These are phyloP conservation scores for Agapetus fuscipes DNA, from an alignment of 2,888 invertebrate species.

Conservation along the genomic window DNA sequence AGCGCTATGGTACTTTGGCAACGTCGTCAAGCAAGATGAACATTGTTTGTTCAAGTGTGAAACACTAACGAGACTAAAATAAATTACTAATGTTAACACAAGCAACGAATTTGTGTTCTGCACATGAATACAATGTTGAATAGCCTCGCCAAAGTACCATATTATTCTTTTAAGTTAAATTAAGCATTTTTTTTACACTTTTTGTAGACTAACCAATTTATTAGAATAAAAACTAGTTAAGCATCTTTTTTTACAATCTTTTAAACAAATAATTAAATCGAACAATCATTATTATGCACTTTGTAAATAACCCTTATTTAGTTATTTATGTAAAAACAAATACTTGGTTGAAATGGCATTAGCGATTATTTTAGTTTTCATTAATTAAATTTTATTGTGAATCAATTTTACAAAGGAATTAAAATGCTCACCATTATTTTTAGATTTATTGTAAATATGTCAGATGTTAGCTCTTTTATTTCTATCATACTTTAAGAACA, in stretches of 20 bases:
- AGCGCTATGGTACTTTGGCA: constrained; percentile 18
- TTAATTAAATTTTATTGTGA: background rate
- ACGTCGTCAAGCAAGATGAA: constrained; percentile 15
- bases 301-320: constrained; percentile 20
- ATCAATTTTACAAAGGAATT: constrained; percentile 14
- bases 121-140: constrained; percentile 15
- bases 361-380: constrained; percentile 3
- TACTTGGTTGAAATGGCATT: background rate
- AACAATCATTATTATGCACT: constrained; percentile 15
- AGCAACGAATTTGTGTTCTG: constrained; percentile 2
- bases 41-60: constrained; percentile 17
- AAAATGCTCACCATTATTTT: constrained; percentile 28
- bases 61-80: background rate
- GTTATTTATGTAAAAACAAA: constrained; percentile 29
- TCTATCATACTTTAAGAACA: no score
- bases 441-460: constrained; percentile 34
- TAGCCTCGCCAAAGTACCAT: constrained; percentile 20
- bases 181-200: constrained; percentile 8
- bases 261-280: background rate
- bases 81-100: background rate
- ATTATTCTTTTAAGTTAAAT: constrained; percentile 10
- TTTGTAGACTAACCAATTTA: constrained; percentile 16
- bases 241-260: constrained; percentile 1
- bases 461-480: no score
- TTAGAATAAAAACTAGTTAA: constrained; percentile 3